phyloP scores from a whole-genome alignment of 2,113 vertebrate genomes.

The Beaufortia kweichowensis region DNA sequence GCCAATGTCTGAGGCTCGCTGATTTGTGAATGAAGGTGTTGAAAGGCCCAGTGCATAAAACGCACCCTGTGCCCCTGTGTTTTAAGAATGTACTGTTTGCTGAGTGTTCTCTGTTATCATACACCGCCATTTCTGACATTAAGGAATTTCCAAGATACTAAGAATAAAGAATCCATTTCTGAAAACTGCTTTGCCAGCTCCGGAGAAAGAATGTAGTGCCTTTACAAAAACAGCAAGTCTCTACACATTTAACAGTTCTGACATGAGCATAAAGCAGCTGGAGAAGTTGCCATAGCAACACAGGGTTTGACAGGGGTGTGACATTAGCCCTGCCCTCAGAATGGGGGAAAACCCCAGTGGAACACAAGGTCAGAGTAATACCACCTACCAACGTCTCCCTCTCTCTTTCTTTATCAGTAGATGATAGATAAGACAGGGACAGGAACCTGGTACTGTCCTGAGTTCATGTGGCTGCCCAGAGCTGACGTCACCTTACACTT shows the following conservation, averaged over 20 bases:
- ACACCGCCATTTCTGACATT: constrained; percentile 1
- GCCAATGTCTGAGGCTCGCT: neutral
- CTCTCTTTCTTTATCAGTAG: neutral
- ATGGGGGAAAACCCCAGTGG: neutral
- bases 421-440: neutral
- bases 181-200: neutral
- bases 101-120: neutral
- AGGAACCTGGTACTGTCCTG: no score
- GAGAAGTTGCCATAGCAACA: constrained; percentile 50
- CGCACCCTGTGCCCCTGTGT: neutral
- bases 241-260: constrained; percentile 29
- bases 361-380: constrained; percentile 24
- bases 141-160: constrained; percentile 8
- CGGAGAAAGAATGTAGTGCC: neutral
- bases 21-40: constrained; percentile 20
- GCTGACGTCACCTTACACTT: neutral
- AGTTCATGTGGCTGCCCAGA: no score
- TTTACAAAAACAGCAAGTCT: constrained; percentile 25
- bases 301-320: constrained; percentile 32
- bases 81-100: constrained; percentile 9
- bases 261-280: constrained; percentile 37
- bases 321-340: constrained; percentile 41
- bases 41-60: constrained; percentile 10
- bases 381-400: constrained; percentile 2
- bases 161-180: constrained; percentile 10